phyloP scores from a whole-genome alignment of 2,797 vertebrate species.

The Acanthurus tractus region DNA sequence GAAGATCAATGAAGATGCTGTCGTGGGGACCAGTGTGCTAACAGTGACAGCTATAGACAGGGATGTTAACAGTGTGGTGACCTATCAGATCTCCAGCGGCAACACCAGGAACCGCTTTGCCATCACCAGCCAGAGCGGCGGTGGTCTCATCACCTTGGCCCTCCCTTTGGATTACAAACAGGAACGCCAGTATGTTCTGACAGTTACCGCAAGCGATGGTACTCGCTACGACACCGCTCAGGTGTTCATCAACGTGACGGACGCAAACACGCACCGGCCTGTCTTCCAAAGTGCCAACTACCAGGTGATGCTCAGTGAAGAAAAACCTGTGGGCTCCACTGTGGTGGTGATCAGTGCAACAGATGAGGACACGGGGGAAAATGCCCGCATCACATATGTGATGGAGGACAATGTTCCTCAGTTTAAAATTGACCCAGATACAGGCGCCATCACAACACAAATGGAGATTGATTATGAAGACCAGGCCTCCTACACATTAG shows the following conservation, averaged over 20 bases:
- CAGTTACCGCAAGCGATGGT: constrained; percentile 94
- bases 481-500: constrained; percentile 94
- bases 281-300: constrained; percentile 97
- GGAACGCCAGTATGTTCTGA: constrained; percentile 95
- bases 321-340: constrained; percentile 90
- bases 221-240: constrained; percentile 93
- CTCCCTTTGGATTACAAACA: constrained; percentile 98
- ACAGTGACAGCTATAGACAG: constrained; percentile 92
- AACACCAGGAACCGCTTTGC: constrained; percentile 98
- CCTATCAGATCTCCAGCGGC: constrained; percentile 97
- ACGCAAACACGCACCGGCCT: constrained; percentile 96
- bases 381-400: constrained; percentile 94
- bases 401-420: constrained; percentile 96
- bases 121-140: constrained; percentile 97
- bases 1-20: constrained; percentile 94
- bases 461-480: constrained; percentile 97
- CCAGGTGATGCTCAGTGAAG: constrained; percentile 91
- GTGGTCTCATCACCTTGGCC: constrained; percentile 94
- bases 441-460: constrained; percentile 92
- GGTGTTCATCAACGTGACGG: constrained; percentile 96
- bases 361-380: constrained; percentile 97
- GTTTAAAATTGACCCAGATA: constrained; percentile 93
- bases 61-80: constrained; percentile 95
- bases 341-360: constrained; percentile 93
- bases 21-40: constrained; percentile 94